Base-by-base conservation (phyloP, 1,140 invertebrate genomes). In the Heliothis subflexa region DNA sequence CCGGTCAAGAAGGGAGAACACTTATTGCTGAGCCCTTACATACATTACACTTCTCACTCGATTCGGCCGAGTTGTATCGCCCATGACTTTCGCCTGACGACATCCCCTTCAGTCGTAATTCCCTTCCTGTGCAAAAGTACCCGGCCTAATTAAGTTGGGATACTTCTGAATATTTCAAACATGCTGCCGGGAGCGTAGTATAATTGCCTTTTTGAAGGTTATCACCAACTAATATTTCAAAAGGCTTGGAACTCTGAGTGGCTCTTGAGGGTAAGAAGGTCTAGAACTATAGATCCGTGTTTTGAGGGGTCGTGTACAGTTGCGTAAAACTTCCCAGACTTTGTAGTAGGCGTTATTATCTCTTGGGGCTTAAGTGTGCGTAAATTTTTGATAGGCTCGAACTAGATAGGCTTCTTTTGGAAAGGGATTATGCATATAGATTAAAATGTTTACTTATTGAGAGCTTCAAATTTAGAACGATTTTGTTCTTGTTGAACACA, bases 91-190 rank as follows among this genome's bases (percentile, higher is more conserved):
- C 74, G 80, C 81, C 78, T 84, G 82, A 85, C 81, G 80, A 81
- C 82, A 78, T 40, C 68, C 83, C 81, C 76, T 78, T 55, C 74
- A 64, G 74, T 85, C 83, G 85, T 87, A 89, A 88, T 89, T 79
- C 79, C 40, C 59, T 73, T 81, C 80, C 71, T 80, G 78, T 59
- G 87, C 88, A 88, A 86, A 87, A 88, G 86, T 84, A 81, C 81
- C 83, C 80, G 74, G 76, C 78, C 86, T 89, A 91, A 91, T 89
- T 89, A 91, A 87, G 84, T 85, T 81, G 85, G 85, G 81, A 85
- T 86, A 88, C 86, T 87, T 83, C 74, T 85, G 86, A 85, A 87
- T 88, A 87, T 85, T 87, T 87, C 81, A 87, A 84, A 81, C 80
- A 78, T 76, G 68, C 50, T n/a, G 64, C 52, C 79, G 28, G 73